Conservation (phyloP, 2,888 invertebrate species). For the Zhuqinia jingwanae region DNA sequence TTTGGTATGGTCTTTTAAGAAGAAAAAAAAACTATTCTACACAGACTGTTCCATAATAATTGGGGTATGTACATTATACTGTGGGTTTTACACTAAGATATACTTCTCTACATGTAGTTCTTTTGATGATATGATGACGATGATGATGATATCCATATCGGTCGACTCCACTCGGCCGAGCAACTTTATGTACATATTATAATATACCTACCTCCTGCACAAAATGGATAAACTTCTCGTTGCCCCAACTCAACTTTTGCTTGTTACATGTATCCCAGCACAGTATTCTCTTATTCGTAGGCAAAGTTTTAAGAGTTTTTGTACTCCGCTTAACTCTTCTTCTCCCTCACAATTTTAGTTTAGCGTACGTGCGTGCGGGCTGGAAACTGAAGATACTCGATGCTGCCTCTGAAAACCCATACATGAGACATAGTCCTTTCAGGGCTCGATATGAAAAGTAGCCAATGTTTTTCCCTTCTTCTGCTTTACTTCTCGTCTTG, state of each 20-base stretch:
- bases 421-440: constrained; percentile 58
- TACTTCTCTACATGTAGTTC: too few relatives aligned
- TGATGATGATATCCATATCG: not conserved
- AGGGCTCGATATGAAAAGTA: constrained; percentile 68
- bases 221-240: constrained; percentile 34
- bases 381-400: constrained; percentile 65
- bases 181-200: too few relatives aligned
- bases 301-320: too few relatives aligned
- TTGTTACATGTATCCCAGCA: not conserved
- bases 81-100: too few relatives aligned
- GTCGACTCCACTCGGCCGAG: too few relatives aligned
- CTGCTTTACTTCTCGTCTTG: not conserved
- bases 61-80: too few relatives aligned
- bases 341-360: constrained; percentile 49
- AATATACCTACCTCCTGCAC: too few relatives aligned
- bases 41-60: too few relatives aligned
- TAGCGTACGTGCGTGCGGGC: constrained; percentile 67
- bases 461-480: constrained; percentile 51
- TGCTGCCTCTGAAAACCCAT: constrained; percentile 58
- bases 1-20: not conserved
- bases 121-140: too few relatives aligned
- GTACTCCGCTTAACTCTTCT: not conserved
- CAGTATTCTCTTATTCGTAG: not conserved
- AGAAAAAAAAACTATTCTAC: too few relatives aligned
- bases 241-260: constrained; percentile 8